phyloP scores from a whole-genome alignment of 2,888 invertebrate species.

The Cosmia pyralina region DNA sequence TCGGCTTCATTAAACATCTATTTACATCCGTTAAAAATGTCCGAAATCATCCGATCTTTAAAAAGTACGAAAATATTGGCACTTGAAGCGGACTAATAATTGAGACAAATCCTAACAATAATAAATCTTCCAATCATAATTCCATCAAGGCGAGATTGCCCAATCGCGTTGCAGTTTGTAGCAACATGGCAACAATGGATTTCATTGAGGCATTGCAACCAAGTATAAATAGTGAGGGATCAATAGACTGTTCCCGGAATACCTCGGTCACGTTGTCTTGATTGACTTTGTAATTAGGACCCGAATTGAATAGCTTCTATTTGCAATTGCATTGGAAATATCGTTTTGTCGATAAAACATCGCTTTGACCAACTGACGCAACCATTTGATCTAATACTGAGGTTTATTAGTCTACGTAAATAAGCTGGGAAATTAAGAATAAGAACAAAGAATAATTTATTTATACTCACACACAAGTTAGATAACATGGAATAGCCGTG shows the following conservation, averaged over 20 bases:
- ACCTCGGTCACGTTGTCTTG: slow-evolving; percentile 36
- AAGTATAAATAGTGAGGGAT: slow-evolving; percentile 38
- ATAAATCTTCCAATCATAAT: neutral
- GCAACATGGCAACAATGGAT: slow-evolving; percentile 1
- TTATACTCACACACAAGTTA: too few relatives aligned
- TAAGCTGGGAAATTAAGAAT: too few relatives aligned
- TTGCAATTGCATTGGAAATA: slow-evolving; percentile 9
- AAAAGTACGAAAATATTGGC: neutral
- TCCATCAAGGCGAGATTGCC: too few relatives aligned
- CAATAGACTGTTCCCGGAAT: slow-evolving; percentile 39
- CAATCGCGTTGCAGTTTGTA: neutral
- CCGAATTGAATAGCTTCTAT: slow-evolving; percentile 14
- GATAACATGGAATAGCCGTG: too few relatives aligned
- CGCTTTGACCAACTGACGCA: neutral
- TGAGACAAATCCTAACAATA: neutral
- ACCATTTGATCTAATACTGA: too few relatives aligned
- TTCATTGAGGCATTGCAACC: slow-evolving; percentile 2
- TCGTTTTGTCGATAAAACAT: neutral
- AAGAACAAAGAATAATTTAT: too few relatives aligned
- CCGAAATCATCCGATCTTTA: too few relatives aligned
- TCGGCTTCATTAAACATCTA: neutral
- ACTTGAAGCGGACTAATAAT: neutral
- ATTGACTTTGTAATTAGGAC: slow-evolving; percentile 41
- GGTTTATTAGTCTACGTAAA: neutral
- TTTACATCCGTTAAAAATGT: neutral